Conservation (phyloP, 2,113 vertebrate genomes). For the Orientallactaga bullata region DNA sequence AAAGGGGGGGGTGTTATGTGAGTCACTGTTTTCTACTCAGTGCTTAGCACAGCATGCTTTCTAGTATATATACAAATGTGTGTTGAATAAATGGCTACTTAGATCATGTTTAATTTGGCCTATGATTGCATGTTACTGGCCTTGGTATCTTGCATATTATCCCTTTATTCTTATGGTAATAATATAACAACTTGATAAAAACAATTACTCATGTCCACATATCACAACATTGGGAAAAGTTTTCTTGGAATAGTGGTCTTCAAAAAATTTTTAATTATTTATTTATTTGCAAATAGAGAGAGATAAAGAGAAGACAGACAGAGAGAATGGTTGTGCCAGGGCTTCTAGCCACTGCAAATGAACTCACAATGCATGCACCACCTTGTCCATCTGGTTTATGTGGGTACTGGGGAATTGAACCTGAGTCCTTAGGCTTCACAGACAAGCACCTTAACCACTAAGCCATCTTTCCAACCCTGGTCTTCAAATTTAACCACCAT, state of each 20-base stretch:
- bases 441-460: too few relatives aligned
- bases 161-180: constrained; percentile 11
- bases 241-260: constrained; percentile 51
- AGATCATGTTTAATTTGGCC: constrained; percentile 35
- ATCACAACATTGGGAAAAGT: neutral
- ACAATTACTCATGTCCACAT: neutral
- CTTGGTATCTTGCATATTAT: constrained; percentile 1
- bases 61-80: constrained; percentile 10
- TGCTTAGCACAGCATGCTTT: constrained; percentile 7
- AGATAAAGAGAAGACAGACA: too few relatives aligned
- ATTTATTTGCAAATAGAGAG: too few relatives aligned
- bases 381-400: too few relatives aligned
- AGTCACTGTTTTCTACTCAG: neutral
- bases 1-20: constrained; percentile 3
- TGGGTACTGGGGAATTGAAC: too few relatives aligned
- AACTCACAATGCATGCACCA: too few relatives aligned
- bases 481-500: neutral
- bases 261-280: too few relatives aligned
- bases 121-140: constrained; percentile 39
- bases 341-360: too few relatives aligned
- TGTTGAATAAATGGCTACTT: constrained; percentile 43
- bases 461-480: too few relatives aligned
- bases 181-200: constrained; percentile 37
- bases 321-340: too few relatives aligned
- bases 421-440: too few relatives aligned